Evolutionary conservation across 2,888 invertebrate species (phyloP).

Genomic region (Drosophila picticornis): DNA sequence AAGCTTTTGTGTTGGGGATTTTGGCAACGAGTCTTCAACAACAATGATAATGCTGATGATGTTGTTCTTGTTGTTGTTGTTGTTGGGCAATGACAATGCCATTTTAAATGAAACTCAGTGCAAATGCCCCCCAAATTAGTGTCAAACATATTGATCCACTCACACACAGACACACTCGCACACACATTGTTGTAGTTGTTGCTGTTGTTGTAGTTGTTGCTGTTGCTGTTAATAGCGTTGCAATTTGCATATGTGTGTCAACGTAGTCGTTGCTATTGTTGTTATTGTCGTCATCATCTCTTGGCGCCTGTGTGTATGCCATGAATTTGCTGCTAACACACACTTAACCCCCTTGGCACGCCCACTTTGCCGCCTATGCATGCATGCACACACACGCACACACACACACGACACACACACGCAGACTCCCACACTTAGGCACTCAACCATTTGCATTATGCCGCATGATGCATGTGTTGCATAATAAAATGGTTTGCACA

Average conservation of each 20-base stretch:
- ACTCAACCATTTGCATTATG: constrained; percentile 13
- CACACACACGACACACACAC: constrained; percentile 10
- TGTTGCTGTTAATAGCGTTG: constrained; percentile 69
- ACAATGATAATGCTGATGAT: constrained; percentile 42
- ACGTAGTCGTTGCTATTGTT: constrained; percentile 41
- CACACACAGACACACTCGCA: constrained; percentile 19
- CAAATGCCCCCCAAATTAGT: constrained; percentile 75
- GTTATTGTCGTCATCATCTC: constrained; percentile 55
- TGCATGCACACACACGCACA: neutral
- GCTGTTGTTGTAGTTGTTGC: constrained; percentile 20
- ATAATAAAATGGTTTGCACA: constrained; percentile 72
- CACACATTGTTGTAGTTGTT: constrained; percentile 17
- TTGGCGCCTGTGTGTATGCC: constrained; percentile 53
- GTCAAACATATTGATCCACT: constrained; percentile 76
- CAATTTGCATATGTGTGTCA: constrained; percentile 76
- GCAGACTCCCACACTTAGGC: neutral
- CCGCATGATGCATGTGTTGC: constrained; percentile 38
- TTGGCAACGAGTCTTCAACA: constrained; percentile 42
- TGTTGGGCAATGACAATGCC: constrained; percentile 55
- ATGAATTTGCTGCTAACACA: constrained; percentile 75
- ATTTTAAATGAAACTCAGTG: constrained; percentile 71
- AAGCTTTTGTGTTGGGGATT: constrained; percentile 64
- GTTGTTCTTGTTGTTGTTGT: neutral
- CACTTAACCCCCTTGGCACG: constrained; percentile 75
- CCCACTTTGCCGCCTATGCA: constrained; percentile 22